A percentile compares a stretch with the other conserved stretches of the same genome.
Evolutionary conservation across 1,140 invertebrate genomes (phyloP).

Genomic region (Centruroides sculpturatus): DNA sequence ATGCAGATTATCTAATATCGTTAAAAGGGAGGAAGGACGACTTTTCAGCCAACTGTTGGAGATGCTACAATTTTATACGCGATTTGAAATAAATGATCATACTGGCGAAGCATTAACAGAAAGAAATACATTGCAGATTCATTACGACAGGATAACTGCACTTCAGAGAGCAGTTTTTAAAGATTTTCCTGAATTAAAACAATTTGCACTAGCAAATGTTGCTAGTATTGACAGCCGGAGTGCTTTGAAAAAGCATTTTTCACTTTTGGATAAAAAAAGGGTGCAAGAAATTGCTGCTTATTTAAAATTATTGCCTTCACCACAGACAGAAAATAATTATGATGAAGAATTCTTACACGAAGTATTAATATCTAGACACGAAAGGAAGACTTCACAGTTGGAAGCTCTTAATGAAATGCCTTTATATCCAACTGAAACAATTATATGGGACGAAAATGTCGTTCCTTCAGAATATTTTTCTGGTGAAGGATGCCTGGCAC

Average conservation of each 20-base stretch:
- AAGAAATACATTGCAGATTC: slow-evolving; percentile 79
- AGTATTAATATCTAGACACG: slow-evolving; percentile 70
- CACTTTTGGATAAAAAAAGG: slow-evolving; percentile 56
- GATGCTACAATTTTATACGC: slow-evolving; percentile 90
- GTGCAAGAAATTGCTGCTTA: slow-evolving; percentile 70
- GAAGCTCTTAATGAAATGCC: slow-evolving; percentile 96
- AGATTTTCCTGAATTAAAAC: slow-evolving; percentile 70
- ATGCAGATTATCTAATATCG: slow-evolving; percentile 63
- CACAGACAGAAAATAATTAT: slow-evolving; percentile 45
- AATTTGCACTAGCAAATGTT: slow-evolving; percentile 85
- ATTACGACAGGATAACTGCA: slow-evolving; percentile 80
- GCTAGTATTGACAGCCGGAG: slow-evolving; percentile 82
- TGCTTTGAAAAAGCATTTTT: slow-evolving; percentile 72
- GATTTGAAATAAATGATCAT: slow-evolving; percentile 96
- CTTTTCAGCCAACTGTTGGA: slow-evolving; percentile 83
- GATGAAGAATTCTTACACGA: slow-evolving; percentile 71
- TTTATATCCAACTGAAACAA: slow-evolving; percentile 91
- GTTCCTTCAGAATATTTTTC: slow-evolving; percentile 96
- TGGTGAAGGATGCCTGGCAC: slow-evolving; percentile 82
- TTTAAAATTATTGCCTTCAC: slow-evolving; percentile 68
- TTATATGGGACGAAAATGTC: slow-evolving; percentile 99
- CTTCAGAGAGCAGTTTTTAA: slow-evolving; percentile 85
- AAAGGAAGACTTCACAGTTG: slow-evolving; percentile 76
- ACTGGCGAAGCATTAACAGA: slow-evolving; percentile 87
- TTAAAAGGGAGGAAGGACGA: slow-evolving; percentile 64